A percentile compares a stretch with the other conserved stretches of the same genome.
These are phyloP conservation scores for Suillia variegata DNA, from an alignment of 2,888 invertebrate species.

Conservation along the genomic window DNA sequence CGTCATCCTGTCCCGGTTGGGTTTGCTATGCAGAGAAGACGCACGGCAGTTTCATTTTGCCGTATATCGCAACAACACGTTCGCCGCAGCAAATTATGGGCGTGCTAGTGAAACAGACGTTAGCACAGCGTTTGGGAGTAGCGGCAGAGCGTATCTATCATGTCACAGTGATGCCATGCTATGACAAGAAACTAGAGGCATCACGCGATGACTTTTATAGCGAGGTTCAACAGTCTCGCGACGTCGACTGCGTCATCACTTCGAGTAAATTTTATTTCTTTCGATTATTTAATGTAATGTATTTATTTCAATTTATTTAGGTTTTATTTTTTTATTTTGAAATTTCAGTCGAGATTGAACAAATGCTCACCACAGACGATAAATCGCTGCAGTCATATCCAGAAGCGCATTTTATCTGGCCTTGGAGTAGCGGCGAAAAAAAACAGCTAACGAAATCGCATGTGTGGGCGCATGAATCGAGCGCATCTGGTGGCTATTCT, in stretches of 20 bases:
- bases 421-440: constrained; percentile 67
- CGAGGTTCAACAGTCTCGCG: constrained; percentile 73
- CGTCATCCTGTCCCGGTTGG: constrained; percentile 98
- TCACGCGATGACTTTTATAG: constrained; percentile 90
- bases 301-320: constrained; percentile 16
- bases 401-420: constrained; percentile 67
- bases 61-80: constrained; percentile 84
- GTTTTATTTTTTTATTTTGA: no score
- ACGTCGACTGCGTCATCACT: constrained; percentile 98
- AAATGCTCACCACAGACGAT: constrained; percentile 74
- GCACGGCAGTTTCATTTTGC: constrained; percentile 89
- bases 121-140: constrained; percentile 62
- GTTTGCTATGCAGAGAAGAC: constrained; percentile 99
- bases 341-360: constrained; percentile 82
- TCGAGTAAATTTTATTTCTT: constrained; percentile 74
- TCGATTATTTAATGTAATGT: no score
- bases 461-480: constrained; percentile 68
- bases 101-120: constrained; percentile 54
- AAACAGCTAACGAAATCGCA: constrained; percentile 40
- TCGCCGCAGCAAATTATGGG: constrained; percentile 62
- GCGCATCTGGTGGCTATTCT: constrained; percentile 92
- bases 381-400: constrained; percentile 65
- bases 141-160: constrained; percentile 76
- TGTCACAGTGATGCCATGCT: constrained; percentile 97
- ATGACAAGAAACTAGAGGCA: constrained; percentile 98